phyloP scores from a whole-genome alignment of 2,797 vertebrate genomes.

The Protosalanx chinensis region DNA sequence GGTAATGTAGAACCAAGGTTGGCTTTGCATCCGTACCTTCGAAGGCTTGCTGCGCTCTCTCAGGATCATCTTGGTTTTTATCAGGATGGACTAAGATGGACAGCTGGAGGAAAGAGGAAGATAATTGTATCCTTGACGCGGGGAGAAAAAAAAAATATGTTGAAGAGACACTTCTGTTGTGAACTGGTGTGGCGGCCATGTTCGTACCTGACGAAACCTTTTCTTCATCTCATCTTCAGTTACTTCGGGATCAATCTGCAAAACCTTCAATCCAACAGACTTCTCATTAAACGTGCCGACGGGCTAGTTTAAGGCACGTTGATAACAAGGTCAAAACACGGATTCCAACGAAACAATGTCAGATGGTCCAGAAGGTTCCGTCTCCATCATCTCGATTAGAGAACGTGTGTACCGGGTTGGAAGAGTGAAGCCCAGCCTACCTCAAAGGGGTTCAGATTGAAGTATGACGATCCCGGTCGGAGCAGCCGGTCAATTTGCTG shows the following conservation, averaged over 20 bases:
- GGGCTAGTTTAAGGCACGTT: neutral
- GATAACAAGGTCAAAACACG: neutral
- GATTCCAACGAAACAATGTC: neutral
- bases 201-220: slow-evolving; percentile 88
- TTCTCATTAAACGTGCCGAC: neutral
- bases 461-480: slow-evolving; percentile 92
- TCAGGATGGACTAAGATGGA: slow-evolving; percentile 98
- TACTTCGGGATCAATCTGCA: slow-evolving; percentile 95
- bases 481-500: slow-evolving; percentile 96
- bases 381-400: neutral
- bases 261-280: slow-evolving; percentile 73
- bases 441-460: slow-evolving; percentile 98
- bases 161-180: neutral
- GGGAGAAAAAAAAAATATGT: neutral
- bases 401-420: neutral
- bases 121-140: neutral
- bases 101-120: slow-evolving; percentile 71
- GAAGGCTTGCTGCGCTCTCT: slow-evolving; percentile 92
- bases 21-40: slow-evolving; percentile 80
- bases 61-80: slow-evolving; percentile 93
- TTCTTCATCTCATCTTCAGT: slow-evolving; percentile 98
- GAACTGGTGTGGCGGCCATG: neutral
- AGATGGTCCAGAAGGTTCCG: neutral
- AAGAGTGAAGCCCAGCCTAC: slow-evolving; percentile 62
- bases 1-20: neutral